Evolutionary conservation across 2,888 invertebrate species (phyloP), one percentile per base, ranked within the genome.

Genomic region (Agonopterix heracliana): DNA sequence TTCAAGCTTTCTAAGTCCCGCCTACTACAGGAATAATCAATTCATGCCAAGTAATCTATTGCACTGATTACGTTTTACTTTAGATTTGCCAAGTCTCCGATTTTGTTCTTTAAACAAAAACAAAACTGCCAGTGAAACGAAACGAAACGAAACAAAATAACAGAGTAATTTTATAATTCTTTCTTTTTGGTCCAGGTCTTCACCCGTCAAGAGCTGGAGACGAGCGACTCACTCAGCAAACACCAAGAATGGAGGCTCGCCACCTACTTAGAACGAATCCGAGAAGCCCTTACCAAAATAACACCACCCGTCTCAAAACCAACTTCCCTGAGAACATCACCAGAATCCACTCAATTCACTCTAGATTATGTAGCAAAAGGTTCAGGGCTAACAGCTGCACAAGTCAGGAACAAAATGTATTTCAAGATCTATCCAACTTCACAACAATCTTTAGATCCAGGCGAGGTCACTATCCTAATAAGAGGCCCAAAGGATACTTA

Each of bases 381-480:
- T 9, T 90, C 91, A 69, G 92, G 92, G 1, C 70, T 92, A 13
- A 77, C 88, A 36, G 90, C 90, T 36, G 90, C 91, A 26, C 90
- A 91, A 70, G 79, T 90, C 45, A 80, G 90, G 50, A 85, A 85
- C 53, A 89, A 89, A 69, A 82, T 90, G 47, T 71, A 78, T 45
- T 92, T 92, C 66, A 92, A 90, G 71, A 78, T 92, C 52, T 92
- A 92, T 60, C 89, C 90, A 2, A 86, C 88, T 9, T 78, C 86
- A 41, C 89, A 89, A 70, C 85, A 87, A 71, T 73, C 75, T 48
- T 60, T 89, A 41, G 81, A 88, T 51, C 84, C 89, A 3, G 83
- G 85, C 44, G 88, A 89, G 59, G 77, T 90, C 26, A 86, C 79
- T 11, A 73, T 90, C 42, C 61, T 83, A 34, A 89, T 90, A 51